A percentile compares a stretch with the other conserved stretches of the same genome.
These are phyloP conservation scores for Caenorhabditis sp. DNA, from an alignment of 2,888 invertebrate genomes.

Conservation along the genomic window DNA sequence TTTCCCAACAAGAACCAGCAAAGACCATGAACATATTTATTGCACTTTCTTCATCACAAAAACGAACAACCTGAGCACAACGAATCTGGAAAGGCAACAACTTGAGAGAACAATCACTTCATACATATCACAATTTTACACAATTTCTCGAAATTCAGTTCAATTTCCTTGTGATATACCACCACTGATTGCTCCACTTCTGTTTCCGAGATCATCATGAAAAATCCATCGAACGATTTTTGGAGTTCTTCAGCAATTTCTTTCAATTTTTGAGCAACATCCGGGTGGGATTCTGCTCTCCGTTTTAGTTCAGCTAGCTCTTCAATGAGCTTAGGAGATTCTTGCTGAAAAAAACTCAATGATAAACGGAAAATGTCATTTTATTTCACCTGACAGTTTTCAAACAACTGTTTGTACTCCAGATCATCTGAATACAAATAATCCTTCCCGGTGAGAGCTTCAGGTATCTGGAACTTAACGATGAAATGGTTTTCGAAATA, in stretches of 20 bases:
- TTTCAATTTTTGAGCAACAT: background rate
- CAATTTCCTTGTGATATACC: background rate
- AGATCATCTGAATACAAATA: conserved; percentile 13
- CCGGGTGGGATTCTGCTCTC: background rate
- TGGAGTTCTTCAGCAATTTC: background rate
- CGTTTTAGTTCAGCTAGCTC: background rate
- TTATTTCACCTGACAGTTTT: conserved; percentile 4
- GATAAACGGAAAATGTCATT: background rate
- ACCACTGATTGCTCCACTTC: conserved; percentile 8
- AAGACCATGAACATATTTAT: no score
- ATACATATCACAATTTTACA: background rate
- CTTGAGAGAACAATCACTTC: background rate
- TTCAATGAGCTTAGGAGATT: background rate
- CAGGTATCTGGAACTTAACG: background rate
- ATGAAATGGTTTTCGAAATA: no score
- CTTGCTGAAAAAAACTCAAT: background rate
- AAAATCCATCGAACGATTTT: conserved; percentile 6
- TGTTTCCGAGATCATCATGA: conserved; percentile 5
- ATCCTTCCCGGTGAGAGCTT: background rate
- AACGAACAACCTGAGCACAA: background rate
- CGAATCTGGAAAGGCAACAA: background rate
- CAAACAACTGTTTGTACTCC: background rate
- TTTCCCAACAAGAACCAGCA: no score
- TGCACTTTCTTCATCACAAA: no score
- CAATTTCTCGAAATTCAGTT: background rate